Evolutionary conservation across 2,888 invertebrate species (phyloP).

Genomic region (Celastrina argiolus): DNA sequence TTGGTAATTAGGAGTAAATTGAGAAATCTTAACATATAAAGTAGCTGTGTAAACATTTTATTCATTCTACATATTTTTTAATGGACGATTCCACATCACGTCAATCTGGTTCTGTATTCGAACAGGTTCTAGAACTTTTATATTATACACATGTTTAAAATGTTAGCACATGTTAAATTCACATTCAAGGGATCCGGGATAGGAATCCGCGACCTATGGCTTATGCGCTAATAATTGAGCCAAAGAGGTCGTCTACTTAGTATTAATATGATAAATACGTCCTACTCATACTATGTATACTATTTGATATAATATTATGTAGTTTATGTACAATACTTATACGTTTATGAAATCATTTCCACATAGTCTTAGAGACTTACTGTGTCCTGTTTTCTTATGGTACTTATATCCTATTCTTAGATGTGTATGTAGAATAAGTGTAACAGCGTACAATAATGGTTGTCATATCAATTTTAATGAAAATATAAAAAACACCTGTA

Average conservation of each 20-base stretch:
- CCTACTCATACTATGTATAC: not conserved
- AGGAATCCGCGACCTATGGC: too few relatives aligned
- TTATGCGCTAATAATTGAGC: too few relatives aligned
- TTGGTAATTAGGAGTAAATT: not conserved
- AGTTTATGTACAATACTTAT: not conserved
- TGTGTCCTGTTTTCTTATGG: not conserved
- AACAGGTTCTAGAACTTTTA: too few relatives aligned
- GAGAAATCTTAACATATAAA: not conserved
- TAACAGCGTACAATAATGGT: not conserved
- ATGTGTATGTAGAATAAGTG: slow-evolving; percentile 1
- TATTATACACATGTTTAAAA: too few relatives aligned
- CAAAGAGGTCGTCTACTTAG: not conserved
- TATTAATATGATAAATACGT: not conserved
- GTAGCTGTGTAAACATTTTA: not conserved
- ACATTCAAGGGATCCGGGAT: too few relatives aligned
- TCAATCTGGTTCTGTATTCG: too few relatives aligned
- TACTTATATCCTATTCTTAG: not conserved
- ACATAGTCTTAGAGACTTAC: slow-evolving; percentile 7
- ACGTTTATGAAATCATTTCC: not conserved
- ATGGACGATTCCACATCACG: too few relatives aligned
- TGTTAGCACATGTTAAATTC: too few relatives aligned
- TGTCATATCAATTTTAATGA: not conserved
- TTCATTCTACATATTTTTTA: not conserved
- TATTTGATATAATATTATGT: not conserved
- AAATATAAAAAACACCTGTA: not conserved